These are phyloP conservation scores for Phortica okadai DNA, from an alignment of 2,888 invertebrate species.

Conservation along the genomic window DNA sequence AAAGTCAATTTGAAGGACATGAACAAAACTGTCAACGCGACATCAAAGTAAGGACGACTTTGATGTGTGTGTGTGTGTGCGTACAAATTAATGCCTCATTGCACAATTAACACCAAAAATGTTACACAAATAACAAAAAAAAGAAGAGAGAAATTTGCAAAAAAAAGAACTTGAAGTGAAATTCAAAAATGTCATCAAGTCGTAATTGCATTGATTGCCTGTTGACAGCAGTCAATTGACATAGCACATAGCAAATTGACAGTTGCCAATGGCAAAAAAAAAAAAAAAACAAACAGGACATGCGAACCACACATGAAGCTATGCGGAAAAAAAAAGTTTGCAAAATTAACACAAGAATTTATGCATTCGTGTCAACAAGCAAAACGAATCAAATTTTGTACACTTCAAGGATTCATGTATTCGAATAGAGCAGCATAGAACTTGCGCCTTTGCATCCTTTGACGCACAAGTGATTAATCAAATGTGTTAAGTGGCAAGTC, in stretches of 20 bases:
- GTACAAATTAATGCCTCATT: conserved; percentile 22
- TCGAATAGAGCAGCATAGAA: background rate
- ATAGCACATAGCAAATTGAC: conserved; percentile 61
- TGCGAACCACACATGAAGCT: conserved; percentile 13
- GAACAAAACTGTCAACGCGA: conserved; percentile 32
- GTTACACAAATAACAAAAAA: background rate
- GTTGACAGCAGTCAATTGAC: conserved; percentile 65
- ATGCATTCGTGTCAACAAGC: conserved; percentile 63
- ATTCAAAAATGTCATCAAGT: background rate
- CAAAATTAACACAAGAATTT: background rate
- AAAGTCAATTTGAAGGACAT: conserved; percentile 60
- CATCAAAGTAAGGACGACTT: conserved; percentile 6
- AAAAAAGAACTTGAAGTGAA: background rate
- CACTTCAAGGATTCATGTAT: conserved; percentile 40
- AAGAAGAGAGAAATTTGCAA: conserved; percentile 1
- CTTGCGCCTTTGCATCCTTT: background rate
- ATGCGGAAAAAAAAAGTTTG: background rate
- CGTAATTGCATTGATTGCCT: conserved; percentile 65
- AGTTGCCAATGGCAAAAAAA: conserved; percentile 48
- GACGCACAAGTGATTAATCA: conserved; percentile 22
- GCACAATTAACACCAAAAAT: conserved; percentile 8
- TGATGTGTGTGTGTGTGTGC: background rate
- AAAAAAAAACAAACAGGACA: background rate
- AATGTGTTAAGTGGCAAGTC: conserved; percentile 9
- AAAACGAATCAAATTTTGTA: conserved; percentile 65